Evolutionary conservation across 1,140 invertebrate species (phyloP).

Genomic region (Pseudomyrmex cubaensis): DNA sequence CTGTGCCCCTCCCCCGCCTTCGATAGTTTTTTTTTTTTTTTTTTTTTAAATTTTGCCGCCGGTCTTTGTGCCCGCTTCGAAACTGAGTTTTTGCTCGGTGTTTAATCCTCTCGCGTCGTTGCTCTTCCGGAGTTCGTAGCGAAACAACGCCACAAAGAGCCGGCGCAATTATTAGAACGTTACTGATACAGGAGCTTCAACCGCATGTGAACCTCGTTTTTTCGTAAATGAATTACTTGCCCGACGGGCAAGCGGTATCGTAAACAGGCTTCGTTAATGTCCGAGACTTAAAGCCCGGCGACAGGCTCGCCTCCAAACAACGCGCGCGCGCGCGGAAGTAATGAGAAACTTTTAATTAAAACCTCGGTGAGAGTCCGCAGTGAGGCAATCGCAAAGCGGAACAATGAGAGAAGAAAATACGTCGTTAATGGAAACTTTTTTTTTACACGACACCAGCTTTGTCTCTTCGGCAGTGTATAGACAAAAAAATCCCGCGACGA

Average conservation of each 20-base stretch:
- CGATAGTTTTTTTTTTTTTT: conserved; percentile 7
- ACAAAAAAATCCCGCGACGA: conserved; percentile 13
- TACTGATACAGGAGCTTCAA: conserved; percentile 28
- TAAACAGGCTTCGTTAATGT: conserved; percentile 76
- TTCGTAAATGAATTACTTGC: conserved; percentile 61
- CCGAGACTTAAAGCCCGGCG: conserved; percentile 71
- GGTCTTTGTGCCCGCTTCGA: conserved; percentile 27
- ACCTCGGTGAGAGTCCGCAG: conserved; percentile 68
- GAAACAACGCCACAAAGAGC: conserved; percentile 35
- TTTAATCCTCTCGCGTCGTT: conserved; percentile 56
- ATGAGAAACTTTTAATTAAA: conserved; percentile 83
- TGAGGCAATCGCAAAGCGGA: conserved; percentile 74
- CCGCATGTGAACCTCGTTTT: conserved; percentile 58
- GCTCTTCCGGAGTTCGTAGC: conserved; percentile 20
- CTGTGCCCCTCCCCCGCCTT: too few species aligned
- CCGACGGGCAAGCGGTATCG: conserved; percentile 64
- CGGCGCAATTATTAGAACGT: conserved; percentile 63
- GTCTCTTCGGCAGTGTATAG: conserved; percentile 63
- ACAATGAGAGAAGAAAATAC: conserved; percentile 76
- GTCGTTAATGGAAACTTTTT: conserved; percentile 75
- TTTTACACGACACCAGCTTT: conserved; percentile 64
- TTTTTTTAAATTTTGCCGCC: conserved; percentile 28
- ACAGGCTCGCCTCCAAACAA: conserved; percentile 73
- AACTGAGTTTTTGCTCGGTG: conserved; percentile 43
- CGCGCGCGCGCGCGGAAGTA: conserved; percentile 66